Conservation (phyloP, 2,797 vertebrate genomes). For the Taenioides sp. region DNA sequence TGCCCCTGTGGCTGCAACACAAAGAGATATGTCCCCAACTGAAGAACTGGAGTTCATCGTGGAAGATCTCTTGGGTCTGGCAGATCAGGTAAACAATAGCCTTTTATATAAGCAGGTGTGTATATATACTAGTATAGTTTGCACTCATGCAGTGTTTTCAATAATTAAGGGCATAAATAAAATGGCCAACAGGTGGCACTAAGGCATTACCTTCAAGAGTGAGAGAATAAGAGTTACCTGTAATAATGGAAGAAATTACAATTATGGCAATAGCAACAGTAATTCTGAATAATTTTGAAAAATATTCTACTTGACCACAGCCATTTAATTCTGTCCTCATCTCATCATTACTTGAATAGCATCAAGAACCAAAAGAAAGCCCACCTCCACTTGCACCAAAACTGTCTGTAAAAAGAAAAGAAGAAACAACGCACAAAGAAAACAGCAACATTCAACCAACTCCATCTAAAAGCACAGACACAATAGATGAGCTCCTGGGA, state of each 20-base stretch:
- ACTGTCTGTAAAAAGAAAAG: conserved; percentile 43
- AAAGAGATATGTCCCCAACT: conserved; percentile 59
- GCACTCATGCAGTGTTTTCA: not conserved
- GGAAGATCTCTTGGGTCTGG: conserved; percentile 68
- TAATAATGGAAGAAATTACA: no score
- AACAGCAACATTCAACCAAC: conserved; percentile 12
- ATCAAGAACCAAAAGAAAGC: conserved; percentile 16
- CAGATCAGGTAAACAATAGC: conserved; percentile 51
- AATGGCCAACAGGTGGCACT: conserved; percentile 6
- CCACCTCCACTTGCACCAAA: conserved; percentile 59
- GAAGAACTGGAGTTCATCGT: conserved; percentile 76
- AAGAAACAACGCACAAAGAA: conserved; percentile 23
- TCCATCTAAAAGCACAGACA: conserved; percentile 44
- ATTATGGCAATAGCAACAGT: not conserved
- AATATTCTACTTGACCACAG: not conserved
- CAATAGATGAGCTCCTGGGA: conserved; percentile 84
- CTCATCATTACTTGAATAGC: conserved; percentile 29
- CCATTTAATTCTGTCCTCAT: not conserved
- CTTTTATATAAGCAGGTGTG: not conserved
- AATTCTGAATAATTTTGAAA: not conserved
- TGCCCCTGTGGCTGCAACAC: conserved; percentile 45
- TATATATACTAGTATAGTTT: not conserved
- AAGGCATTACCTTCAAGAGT: not conserved
- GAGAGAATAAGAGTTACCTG: no score
- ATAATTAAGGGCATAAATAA: conserved; percentile 12